Percentiles rank a stretch among this genome's conserved stretches.
phyloP scores from a whole-genome alignment of 1,140 invertebrate genomes.

The Drosophila novamexicana region DNA sequence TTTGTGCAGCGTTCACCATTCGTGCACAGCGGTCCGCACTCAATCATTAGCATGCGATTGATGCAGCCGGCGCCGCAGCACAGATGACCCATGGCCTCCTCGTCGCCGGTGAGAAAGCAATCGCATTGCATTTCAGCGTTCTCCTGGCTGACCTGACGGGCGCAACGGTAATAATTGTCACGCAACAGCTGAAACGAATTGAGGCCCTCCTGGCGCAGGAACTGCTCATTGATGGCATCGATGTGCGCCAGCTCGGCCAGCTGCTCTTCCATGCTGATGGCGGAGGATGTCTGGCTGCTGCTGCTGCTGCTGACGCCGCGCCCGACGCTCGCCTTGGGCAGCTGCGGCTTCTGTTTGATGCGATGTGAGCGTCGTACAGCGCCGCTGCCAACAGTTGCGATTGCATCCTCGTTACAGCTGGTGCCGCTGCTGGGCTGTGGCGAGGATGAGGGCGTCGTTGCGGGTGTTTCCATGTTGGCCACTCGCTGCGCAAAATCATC shows the following conservation, averaged over 20 bases:
- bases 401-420: constrained; percentile 1
- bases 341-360: constrained; percentile 73
- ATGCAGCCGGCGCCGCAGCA: constrained; percentile 98
- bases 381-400: not conserved
- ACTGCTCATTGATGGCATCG: constrained; percentile 72
- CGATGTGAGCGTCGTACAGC: constrained; percentile 75
- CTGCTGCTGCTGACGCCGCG: constrained; percentile 24
- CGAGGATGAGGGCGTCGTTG: constrained; percentile 46
- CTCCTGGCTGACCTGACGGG: constrained; percentile 92
- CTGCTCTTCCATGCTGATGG: constrained; percentile 67
- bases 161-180: constrained; percentile 94
- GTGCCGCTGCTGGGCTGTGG: constrained; percentile 33
- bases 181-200: constrained; percentile 92
- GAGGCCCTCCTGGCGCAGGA: constrained; percentile 86
- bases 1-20: constrained; percentile 96
- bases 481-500: constrained; percentile 54
- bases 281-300: constrained; percentile 8
- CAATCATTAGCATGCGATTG: constrained; percentile 98
- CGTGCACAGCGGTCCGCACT: constrained; percentile 96
- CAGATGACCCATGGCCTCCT: constrained; percentile 91
- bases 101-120: constrained; percentile 95
- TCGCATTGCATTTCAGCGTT: constrained; percentile 97
- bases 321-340: constrained; percentile 51
- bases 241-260: constrained; percentile 66
- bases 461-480: constrained; percentile 57